Base-by-base conservation (phyloP, 2,797 vertebrate species). In the Propithecus perrieri region DNA sequence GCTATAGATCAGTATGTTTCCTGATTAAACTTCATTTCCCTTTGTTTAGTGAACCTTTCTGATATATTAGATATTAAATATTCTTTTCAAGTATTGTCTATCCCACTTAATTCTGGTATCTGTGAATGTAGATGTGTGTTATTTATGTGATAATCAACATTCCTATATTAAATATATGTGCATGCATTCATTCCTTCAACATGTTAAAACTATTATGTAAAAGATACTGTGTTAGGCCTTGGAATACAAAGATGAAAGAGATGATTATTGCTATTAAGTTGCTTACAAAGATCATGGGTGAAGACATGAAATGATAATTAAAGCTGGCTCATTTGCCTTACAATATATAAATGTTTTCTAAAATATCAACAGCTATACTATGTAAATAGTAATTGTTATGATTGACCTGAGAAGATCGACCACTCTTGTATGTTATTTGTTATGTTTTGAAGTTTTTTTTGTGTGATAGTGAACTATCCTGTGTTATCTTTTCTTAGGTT, bases 11-110 rank as follows among this genome's bases (percentile, higher is more conserved):
- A 41, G 22, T 84, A 79, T 57, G 4, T 30, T 38, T 80, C 69
- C 30, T 46, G 81, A 3, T 86, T 93, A 78, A 92, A 72, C 9
- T 74, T 98, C 7, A n/a, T 93, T 96, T 93, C 14, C 28, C 69
- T 96, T 92, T 76, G 50, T 90, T 78, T 85, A 88, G 22, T 86
- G 57, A 94, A 89, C 14, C 4, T 85, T 69, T 67, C 63, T 89
- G 11, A 75, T 87, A 63, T 57, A 38, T 84, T 80, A 26, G 28
- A 61, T 91, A 75, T 63, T 43, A 95, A 94, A 74, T 91, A 81
- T 83, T 91, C 71, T 93, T 89, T 91, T 79, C 86, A 72, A 13
- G 12, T 85, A 35, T 81, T 89, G n/a, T 71, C 33, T 89, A 9
- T 89, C 33, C 28, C 50, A 95, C n/a, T 93, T 81, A 87, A 72